Evolutionary conservation across 2,113 vertebrate species (phyloP).

Genomic region (Stigmatopora argus): DNA sequence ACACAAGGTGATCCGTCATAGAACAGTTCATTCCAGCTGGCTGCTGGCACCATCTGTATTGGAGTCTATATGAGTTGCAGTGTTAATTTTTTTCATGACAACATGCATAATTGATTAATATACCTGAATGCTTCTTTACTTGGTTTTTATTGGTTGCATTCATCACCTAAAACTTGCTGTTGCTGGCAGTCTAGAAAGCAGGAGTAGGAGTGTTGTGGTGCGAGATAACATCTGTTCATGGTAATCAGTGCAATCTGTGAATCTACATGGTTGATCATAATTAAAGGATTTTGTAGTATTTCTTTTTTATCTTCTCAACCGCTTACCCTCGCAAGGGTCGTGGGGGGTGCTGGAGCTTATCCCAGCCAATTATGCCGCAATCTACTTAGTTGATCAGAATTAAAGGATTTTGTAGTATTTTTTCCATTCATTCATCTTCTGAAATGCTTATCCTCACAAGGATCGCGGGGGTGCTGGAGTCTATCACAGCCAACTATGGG

Average conservation of each 20-base stretch:
- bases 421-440: no score
- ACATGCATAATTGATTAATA: neutral
- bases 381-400: slow-evolving; percentile 27
- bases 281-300: slow-evolving; percentile 1
- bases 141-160: neutral
- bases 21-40: neutral
- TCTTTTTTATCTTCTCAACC: no score
- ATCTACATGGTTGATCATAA: slow-evolving; percentile 34
- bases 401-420: neutral
- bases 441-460: no score
- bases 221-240: slow-evolving; percentile 27
- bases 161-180: neutral
- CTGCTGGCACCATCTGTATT: neutral
- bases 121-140: neutral
- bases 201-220: slow-evolving; percentile 14
- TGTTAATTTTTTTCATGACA: neutral
- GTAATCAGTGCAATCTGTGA: slow-evolving; percentile 24
- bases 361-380: neutral
- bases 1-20: neutral
- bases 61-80: neutral
- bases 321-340: no score
- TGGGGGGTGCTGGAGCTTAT: no score
- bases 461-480: no score
- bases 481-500: no score
- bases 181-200: neutral